Conservation (phyloP, 2,888 invertebrate species). For the Harpalus rubripes region DNA sequence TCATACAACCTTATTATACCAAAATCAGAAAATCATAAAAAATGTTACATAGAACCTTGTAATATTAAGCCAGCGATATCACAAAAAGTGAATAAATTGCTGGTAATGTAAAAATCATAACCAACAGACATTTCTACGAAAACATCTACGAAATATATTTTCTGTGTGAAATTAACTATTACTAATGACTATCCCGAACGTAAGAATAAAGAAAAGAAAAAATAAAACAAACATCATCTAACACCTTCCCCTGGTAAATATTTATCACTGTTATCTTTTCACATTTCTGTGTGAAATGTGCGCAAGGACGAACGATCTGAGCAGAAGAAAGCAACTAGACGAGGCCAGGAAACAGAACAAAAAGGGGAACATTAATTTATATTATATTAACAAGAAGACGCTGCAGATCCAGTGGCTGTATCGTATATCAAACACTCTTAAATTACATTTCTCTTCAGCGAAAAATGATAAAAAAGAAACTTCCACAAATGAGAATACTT, state of each 20-base stretch:
- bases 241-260: constrained; percentile 53
- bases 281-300: constrained; percentile 29
- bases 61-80: no score
- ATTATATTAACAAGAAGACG: constrained; percentile 62
- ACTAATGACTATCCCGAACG: constrained; percentile 15
- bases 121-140: no score
- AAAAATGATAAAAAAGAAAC: constrained; percentile 48
- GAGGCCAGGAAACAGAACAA: constrained; percentile 30
- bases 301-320: background rate
- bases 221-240: constrained; percentile 10
- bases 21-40: no score
- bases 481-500: constrained; percentile 43
- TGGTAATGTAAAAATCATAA: no score
- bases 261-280: constrained; percentile 61
- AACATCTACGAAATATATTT: background rate
- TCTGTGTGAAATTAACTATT: constrained; percentile 18
- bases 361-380: constrained; percentile 60
- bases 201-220: constrained; percentile 22
- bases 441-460: constrained; percentile 60
- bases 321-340: constrained; percentile 22
- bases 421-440: constrained; percentile 62
- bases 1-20: no score
- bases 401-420: constrained; percentile 51
- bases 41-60: no score
- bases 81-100: no score